Evolutionary conservation across 1,140 invertebrate genomes (phyloP), one percentile per base, ranked within the genome.

Genomic region (Brachionus calyciflorus): DNA sequence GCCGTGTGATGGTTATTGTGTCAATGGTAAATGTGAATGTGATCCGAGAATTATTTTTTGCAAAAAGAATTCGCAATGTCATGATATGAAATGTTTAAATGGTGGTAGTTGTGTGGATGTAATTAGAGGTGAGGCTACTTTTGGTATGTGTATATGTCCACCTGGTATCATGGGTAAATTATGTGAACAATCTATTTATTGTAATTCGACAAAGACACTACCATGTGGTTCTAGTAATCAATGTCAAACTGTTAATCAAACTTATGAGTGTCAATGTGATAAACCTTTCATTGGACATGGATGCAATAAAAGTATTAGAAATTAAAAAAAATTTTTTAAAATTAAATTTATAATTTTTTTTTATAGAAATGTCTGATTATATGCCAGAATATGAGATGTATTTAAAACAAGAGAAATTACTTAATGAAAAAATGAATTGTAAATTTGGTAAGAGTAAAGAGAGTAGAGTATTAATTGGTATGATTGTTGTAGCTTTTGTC

Each of bases 81-180:
- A 33, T n/a, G 51, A 49, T 51, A 55, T 49, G 2, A 73, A 73
- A 49, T 76, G 73, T 30, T 14, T 63, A 26, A 63, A 63, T 40
- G 79, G 79, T 21, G 81, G 79, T 3, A 79, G 78, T 0, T 83
- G 82, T 78, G 69, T 81, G 10, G 82, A 83, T 57, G 55, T 44
- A 12, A 57, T 73, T n/a, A 5, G 30, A 10, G 69, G 69, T 21
- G 51, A 73, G 9, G 17, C 3, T 12, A 73, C 69, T 40, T 2
- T 51, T 49, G 37, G 92, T 91, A 88, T 89, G 78, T 96, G 93
- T 85, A 89, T 88, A 40, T 83, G 82, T 78, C 40, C 21, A 63
- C 77, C 78, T 7, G 83, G 82, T 6, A 68, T 78, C 4, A 65
- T 65, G 69, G 98, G 97, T 82, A 91, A 96, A 63, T 17, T 33